A percentile compares a stretch with the other conserved stretches of the same genome.
phyloP scores from a whole-genome alignment of 1,140 invertebrate genomes.

The Pygmarrhopalites habei region DNA sequence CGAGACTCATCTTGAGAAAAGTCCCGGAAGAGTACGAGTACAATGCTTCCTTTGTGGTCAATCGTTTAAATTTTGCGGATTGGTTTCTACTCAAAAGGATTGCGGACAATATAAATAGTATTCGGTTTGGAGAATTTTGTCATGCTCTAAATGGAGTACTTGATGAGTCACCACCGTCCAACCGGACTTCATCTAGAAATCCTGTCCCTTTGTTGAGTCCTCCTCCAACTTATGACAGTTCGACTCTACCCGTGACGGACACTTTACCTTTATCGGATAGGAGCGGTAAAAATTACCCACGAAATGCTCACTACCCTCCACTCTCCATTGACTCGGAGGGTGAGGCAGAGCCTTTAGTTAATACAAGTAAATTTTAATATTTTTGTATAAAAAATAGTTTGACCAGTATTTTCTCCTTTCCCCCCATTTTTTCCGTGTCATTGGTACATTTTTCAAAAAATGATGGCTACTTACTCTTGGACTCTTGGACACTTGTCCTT shows the following conservation, averaged over 20 bases:
- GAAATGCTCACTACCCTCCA: too few relatives aligned
- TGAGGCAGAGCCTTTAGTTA: too few relatives aligned
- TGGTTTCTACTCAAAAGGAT: conserved; percentile 38
- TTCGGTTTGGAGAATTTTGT: conserved; percentile 27
- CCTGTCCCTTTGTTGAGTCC: background rate
- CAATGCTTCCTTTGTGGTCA: conserved; percentile 1
- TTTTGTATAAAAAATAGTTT: too few relatives aligned
- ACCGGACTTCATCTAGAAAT: background rate
- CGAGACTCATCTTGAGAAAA: conserved; percentile 51
- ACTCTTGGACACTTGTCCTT: too few relatives aligned
- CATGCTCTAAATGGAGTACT: background rate
- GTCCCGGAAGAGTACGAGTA: background rate
- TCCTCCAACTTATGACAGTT: background rate
- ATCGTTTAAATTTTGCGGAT: conserved; percentile 22
- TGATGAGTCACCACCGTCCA: background rate
- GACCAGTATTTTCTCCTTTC: too few relatives aligned
- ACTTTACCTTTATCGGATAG: too few relatives aligned
- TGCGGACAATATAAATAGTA: conserved; percentile 24
- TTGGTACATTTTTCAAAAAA: too few relatives aligned
- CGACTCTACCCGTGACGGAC: background rate
- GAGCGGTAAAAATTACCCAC: too few relatives aligned
- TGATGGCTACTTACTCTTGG: too few relatives aligned
- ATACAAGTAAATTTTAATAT: too few relatives aligned
- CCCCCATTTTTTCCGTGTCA: too few relatives aligned
- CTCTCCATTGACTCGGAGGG: too few relatives aligned